A percentile compares a stretch with the other conserved stretches of the same genome.
phyloP scores from a whole-genome alignment of 2,888 invertebrate genomes.

The Lepeophtheirus nordmannii region DNA sequence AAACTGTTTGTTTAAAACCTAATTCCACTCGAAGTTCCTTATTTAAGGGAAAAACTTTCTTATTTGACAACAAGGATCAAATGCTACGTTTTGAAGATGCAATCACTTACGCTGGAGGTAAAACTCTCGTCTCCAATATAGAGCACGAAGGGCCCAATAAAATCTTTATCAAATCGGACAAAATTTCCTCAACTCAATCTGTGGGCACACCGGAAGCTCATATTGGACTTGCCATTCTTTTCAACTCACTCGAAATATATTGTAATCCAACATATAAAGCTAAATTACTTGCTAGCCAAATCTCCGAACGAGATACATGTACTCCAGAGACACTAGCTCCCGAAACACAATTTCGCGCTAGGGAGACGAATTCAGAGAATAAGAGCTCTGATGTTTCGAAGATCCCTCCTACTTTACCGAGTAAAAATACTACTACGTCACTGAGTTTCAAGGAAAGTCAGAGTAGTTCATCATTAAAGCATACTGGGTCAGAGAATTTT shows the following conservation, averaged over 20 bases:
- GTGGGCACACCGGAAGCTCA: background rate
- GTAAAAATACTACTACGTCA: background rate
- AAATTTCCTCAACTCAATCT: background rate
- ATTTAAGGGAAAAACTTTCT: background rate
- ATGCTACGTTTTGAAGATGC: background rate
- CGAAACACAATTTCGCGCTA: background rate
- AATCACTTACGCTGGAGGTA: slow-evolving; percentile 9
- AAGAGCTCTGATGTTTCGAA: background rate
- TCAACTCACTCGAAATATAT: background rate
- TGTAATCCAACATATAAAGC: background rate
- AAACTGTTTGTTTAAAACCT: background rate
- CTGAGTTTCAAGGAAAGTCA: background rate
- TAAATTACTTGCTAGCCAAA: background rate
- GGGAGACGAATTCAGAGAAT: background rate
- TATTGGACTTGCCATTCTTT: background rate
- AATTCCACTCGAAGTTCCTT: background rate
- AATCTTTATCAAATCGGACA: background rate
- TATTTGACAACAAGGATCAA: background rate
- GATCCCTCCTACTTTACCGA: background rate
- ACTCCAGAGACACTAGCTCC: background rate
- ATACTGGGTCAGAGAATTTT: no score
- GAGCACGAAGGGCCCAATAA: background rate
- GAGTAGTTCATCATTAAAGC: no score
- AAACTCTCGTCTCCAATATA: background rate
- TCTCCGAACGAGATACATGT: background rate